Conservation (phyloP, 2,888 invertebrate genomes). For the Agrenia bidenticulata region DNA sequence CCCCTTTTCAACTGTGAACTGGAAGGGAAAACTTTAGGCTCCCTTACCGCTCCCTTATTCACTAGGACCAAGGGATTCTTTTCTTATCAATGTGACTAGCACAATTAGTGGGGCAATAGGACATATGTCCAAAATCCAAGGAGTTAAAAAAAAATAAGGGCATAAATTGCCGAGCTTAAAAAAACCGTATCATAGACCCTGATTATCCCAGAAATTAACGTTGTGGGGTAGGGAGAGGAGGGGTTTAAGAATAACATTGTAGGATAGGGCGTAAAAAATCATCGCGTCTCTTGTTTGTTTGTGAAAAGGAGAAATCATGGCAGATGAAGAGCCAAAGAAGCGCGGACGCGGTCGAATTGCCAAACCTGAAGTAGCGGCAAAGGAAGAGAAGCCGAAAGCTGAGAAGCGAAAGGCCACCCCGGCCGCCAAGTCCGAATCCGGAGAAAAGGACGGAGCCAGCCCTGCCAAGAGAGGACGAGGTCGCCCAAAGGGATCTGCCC, state of each 20-base stretch:
- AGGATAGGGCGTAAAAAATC: not conserved
- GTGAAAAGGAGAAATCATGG: slow-evolving; percentile 36
- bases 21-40: too few relatives aligned
- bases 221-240: too few relatives aligned
- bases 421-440: slow-evolving; percentile 45
- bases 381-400: slow-evolving; percentile 47
- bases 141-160: too few relatives aligned
- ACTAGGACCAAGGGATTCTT: too few relatives aligned
- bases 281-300: not conserved
- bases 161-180: too few relatives aligned
- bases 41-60: too few relatives aligned
- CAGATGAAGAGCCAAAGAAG: slow-evolving; percentile 47
- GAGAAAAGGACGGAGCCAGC: slow-evolving; percentile 53
- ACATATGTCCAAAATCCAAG: too few relatives aligned
- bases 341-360: slow-evolving; percentile 39
- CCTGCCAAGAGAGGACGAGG: slow-evolving; percentile 63
- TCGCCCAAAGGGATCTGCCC: slow-evolving; percentile 61
- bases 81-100: too few relatives aligned
- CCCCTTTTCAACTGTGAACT: too few relatives aligned
- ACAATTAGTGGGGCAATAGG: too few relatives aligned
- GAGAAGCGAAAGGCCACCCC: slow-evolving; percentile 54
- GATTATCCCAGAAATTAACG: too few relatives aligned
- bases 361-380: slow-evolving; percentile 26
- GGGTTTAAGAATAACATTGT: not conserved
- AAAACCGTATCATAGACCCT: too few relatives aligned